Base-by-base conservation (phyloP, 2,797 vertebrate genomes). In the Scomberomorus guttatus region DNA sequence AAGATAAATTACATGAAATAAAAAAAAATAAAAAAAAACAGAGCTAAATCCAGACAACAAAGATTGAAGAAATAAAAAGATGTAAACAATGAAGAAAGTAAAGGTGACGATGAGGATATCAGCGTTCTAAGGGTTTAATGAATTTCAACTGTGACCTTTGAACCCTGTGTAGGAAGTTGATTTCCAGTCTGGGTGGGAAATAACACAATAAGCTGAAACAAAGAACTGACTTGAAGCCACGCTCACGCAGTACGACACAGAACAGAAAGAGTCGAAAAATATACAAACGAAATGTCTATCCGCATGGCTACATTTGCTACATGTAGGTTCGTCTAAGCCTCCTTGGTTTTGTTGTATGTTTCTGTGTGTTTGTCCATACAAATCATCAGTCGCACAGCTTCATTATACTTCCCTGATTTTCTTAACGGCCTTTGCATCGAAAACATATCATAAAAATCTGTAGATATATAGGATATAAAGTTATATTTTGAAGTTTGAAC, bases 101-200 rank as follows among this genome's bases (percentile, higher is more conserved):
- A 64, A 84, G 46, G 59, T 72, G 81, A 83, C 64, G 87, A 62
- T 60, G 80, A 88, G 62, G 39, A 83, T 42, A 80, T 84, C 93
- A 94, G 94, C 89, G 68, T 93, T 95, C 93, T 94, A 93, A 94
- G 93, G 93, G 94, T 94, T 95, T 84, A 84, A 88, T 75, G 59
- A 54, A 46, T 72, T 57, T 79, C 25, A 75, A 29, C 52, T 84
- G 63, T 65, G 79, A 90, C 79, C 75, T 84, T 84, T 91, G 81
- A 88, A 90, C 72, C 71, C 74, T 83, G 64, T 9, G 52, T 44
- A 50, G 48, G 56, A 84, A 67, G 32, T 17, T 69, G 77, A 84
- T 69, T 79, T 79, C 64, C 70, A 85, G 56, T 81, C 48, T 32
- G 34, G 37, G 11, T 63, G 75, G 74, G 85, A 85, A 75, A 76